A percentile compares a stretch with the other conserved stretches of the same genome.
Evolutionary conservation across 2,797 vertebrate genomes (phyloP).

Genomic region (Pogoniulus pusillus): DNA sequence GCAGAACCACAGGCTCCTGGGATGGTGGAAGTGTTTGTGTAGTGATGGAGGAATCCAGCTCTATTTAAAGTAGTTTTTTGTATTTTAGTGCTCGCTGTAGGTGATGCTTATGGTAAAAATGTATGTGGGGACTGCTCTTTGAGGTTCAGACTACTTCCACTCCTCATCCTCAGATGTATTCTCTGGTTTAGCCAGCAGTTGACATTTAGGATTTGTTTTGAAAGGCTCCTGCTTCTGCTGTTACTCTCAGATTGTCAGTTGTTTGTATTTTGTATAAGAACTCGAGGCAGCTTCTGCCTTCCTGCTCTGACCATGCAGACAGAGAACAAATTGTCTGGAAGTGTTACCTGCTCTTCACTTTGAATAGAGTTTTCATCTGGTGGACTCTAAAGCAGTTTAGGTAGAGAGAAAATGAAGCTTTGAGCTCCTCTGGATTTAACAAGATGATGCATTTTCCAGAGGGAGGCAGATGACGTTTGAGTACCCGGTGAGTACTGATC

Average conservation of each 20-base stretch:
- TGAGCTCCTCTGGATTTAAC: neutral
- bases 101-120: neutral
- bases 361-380: neutral
- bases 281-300: neutral
- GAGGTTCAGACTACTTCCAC: neutral
- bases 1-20: neutral
- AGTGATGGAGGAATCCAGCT: neutral
- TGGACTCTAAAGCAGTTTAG: neutral
- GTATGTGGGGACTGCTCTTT: neutral
- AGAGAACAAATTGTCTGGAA: neutral
- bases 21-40: slow-evolving; percentile 15
- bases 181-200: neutral
- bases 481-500: slow-evolving; percentile 48
- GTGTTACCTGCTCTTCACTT: neutral
- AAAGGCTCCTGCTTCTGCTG: neutral
- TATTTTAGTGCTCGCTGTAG: neutral
- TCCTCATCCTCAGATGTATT: neutral
- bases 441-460: slow-evolving; percentile 18
- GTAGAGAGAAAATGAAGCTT: neutral
- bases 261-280: neutral
- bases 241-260: neutral
- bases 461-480: neutral
- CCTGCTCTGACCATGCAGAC: neutral
- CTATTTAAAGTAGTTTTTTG: neutral
- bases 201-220: neutral